Percentiles rank a stretch among this genome's conserved stretches.
These are phyloP conservation scores for Pangasius macronema DNA, from an alignment of 2,797 vertebrate genomes.

Conservation along the genomic window DNA sequence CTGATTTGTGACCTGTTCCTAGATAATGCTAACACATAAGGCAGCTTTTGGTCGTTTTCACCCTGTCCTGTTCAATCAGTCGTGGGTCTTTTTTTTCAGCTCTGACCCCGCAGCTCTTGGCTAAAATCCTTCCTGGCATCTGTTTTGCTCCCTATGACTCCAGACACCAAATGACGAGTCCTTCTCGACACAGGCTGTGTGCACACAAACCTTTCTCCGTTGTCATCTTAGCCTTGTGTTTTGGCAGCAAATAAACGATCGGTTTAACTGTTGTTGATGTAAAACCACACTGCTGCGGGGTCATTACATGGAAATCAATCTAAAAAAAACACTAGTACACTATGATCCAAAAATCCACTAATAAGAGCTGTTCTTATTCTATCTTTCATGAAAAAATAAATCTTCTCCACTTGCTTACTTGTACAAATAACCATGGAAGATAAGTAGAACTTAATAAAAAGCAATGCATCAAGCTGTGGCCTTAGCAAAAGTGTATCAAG, in stretches of 20 bases:
- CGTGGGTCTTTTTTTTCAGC: background rate
- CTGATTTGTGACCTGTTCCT: background rate
- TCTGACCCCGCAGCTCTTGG: conserved; percentile 9
- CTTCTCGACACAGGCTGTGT: background rate
- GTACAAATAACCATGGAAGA: background rate
- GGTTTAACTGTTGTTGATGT: background rate
- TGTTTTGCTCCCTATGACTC: conserved; percentile 20
- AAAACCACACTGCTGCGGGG: background rate
- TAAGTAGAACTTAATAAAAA: background rate
- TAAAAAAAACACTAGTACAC: background rate
- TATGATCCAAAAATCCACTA: background rate
- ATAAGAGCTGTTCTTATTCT: background rate
- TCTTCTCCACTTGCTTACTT: background rate
- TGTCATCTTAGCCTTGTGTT: background rate
- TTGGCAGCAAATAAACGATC: background rate
- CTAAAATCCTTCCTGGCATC: conserved; percentile 19
- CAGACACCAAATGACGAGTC: conserved; percentile 22
- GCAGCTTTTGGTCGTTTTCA: conserved; percentile 1
- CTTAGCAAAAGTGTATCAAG: background rate
- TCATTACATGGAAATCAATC: background rate
- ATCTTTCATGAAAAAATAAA: background rate
- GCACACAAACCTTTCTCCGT: conserved; percentile 3
- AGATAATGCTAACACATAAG: background rate
- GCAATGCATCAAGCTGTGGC: too few relatives aligned
- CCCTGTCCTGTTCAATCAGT: conserved; percentile 13